Percentiles rank a stretch among this genome's conserved stretches.
phyloP scores from a whole-genome alignment of 2,888 invertebrate genomes.

The Agonopterix alstromeriana region DNA sequence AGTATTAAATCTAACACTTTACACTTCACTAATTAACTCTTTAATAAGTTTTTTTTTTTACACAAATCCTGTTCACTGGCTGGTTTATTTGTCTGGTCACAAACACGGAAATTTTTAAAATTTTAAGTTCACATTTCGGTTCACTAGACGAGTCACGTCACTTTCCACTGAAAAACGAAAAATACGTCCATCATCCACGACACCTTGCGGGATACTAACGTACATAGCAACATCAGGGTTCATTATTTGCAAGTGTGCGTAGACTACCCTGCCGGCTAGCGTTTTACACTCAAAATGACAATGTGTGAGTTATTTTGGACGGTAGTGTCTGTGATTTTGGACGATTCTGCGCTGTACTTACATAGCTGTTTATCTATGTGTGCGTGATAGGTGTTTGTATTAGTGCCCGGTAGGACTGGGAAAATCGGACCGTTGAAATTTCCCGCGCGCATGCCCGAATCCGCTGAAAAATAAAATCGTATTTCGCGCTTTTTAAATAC shows the following conservation, averaged over 20 bases:
- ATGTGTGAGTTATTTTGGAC: constrained; percentile 44
- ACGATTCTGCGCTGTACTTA: constrained; percentile 25
- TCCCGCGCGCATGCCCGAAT: constrained; percentile 43
- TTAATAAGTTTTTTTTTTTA: constrained; percentile 1
- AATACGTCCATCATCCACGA: constrained; percentile 8
- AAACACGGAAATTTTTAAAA: too few species aligned
- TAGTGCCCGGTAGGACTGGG: constrained; percentile 37
- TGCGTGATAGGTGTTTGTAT: constrained; percentile 34
- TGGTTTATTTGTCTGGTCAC: too few species aligned
- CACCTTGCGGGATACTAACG: constrained; percentile 35
- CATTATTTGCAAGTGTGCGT: constrained; percentile 39
- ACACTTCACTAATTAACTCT: constrained; percentile 7
- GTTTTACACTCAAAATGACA: constrained; percentile 13
- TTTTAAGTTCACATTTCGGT: constrained; percentile 14
- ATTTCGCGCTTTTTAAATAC: constrained; percentile 53
- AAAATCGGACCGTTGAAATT: constrained; percentile 27
- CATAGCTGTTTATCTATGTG: constrained; percentile 27
- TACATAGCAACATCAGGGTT: constrained; percentile 52
- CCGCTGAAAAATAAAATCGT: constrained; percentile 42
- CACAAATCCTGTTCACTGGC: background rate
- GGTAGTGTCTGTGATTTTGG: constrained; percentile 41
- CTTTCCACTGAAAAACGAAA: background rate
- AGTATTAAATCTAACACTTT: constrained; percentile 4
- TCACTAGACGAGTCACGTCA: constrained; percentile 1
- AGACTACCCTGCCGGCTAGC: constrained; percentile 20